A percentile compares a stretch with the other conserved stretches of the same genome.
These are phyloP conservation scores for Plemyria rubiginata DNA, from an alignment of 2,888 invertebrate genomes.

Conservation along the genomic window DNA sequence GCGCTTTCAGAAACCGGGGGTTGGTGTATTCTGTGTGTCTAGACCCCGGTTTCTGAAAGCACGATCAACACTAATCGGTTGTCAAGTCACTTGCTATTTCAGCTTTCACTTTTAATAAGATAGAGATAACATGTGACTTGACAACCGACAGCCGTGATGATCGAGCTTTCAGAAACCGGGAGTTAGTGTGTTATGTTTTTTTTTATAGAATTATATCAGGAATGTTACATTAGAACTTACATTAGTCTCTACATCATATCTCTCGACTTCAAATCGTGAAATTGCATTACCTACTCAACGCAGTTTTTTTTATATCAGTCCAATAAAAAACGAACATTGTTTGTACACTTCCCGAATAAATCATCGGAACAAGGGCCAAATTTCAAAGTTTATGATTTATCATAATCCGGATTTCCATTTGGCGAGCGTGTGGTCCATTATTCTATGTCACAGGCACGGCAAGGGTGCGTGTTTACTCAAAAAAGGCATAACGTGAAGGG, in stretches of 20 bases:
- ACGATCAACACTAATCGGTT: no score
- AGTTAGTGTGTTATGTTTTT: no score
- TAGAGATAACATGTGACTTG: no score
- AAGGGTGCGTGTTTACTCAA: conserved; percentile 75
- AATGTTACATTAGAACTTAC: neutral
- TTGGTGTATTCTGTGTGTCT: no score
- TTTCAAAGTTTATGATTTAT: conserved; percentile 83
- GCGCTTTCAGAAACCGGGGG: no score
- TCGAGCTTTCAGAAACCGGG: no score
- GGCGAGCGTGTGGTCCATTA: conserved; percentile 79
- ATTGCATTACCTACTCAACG: conserved; percentile 11
- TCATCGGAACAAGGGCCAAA: conserved; percentile 75
- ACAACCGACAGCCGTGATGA: no score
- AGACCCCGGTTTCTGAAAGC: no score
- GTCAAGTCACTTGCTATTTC: no score
- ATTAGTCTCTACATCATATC: conserved; percentile 1
- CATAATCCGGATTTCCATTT: conserved; percentile 82
- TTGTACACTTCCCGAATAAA: conserved; percentile 74
- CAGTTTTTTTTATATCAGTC: conserved; percentile 40
- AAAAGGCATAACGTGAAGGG: conserved; percentile 51
- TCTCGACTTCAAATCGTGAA: conserved; percentile 10
- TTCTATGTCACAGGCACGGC: conserved; percentile 79
- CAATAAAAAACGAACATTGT: conserved; percentile 62
- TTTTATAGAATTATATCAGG: neutral
- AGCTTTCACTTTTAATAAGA: no score